Conservation (phyloP, 2,797 vertebrate genomes). For the Lepilemur septentrionalis region DNA sequence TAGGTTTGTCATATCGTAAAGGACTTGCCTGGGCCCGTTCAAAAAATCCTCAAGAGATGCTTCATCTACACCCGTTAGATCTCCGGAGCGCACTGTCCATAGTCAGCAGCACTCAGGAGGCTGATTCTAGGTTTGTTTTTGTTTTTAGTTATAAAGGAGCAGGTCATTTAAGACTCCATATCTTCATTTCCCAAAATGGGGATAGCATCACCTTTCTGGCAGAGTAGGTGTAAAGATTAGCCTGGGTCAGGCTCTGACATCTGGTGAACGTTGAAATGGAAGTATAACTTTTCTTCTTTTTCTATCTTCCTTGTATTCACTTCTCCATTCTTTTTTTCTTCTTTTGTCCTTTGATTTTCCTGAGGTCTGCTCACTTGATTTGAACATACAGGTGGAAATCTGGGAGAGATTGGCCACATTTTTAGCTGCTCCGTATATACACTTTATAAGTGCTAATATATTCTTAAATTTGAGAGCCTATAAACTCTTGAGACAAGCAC, state of each 20-base stretch:
- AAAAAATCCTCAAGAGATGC: slow-evolving; percentile 84
- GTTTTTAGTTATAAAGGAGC: not conserved
- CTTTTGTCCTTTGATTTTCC: not conserved
- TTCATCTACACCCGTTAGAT: slow-evolving; percentile 92
- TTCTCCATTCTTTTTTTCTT: not conserved
- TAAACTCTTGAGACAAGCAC: not conserved
- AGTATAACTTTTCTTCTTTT: not conserved
- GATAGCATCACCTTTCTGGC: not conserved
- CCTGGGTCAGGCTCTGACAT: not conserved
- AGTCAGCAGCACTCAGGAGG: slow-evolving; percentile 76
- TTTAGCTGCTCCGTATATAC: not conserved
- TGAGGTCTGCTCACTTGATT: not conserved
- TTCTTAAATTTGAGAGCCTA: not conserved
- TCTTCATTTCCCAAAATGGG: not conserved
- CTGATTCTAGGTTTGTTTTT: slow-evolving; percentile 86
- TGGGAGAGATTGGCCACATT: not conserved
- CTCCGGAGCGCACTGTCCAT: slow-evolving; percentile 86
- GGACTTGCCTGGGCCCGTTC: slow-evolving; percentile 92
- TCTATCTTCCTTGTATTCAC: not conserved
- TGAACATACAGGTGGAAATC: not conserved
- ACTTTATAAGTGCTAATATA: not conserved
- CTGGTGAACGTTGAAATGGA: not conserved
- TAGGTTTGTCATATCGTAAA: slow-evolving; percentile 96
- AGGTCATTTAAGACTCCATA: not conserved
- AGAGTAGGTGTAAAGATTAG: not conserved